A percentile compares a stretch with the other conserved stretches of the same genome.
Conservation (phyloP, 2,888 invertebrate species). For the Perithous albicinctus region DNA sequence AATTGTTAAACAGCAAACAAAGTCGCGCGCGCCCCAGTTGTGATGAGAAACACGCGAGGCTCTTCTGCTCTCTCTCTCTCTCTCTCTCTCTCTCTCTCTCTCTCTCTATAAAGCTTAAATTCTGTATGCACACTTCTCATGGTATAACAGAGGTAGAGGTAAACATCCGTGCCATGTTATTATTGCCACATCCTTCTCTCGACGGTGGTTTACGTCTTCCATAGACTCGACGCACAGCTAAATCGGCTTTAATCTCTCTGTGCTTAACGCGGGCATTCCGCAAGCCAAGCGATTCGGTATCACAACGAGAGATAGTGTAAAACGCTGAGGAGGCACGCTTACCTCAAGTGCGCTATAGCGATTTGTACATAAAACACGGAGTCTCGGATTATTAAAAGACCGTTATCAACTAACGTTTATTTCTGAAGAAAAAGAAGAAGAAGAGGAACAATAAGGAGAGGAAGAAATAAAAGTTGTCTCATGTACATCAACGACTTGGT, state of each 20-base stretch:
- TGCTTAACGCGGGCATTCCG: not conserved
- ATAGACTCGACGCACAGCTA: not conserved
- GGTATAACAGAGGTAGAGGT: constrained; percentile 14
- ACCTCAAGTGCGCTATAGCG: not conserved
- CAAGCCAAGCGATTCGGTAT: not conserved
- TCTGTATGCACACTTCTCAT: constrained; percentile 4
- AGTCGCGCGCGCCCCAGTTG: constrained; percentile 50
- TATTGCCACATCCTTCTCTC: not conserved
- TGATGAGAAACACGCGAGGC: constrained; percentile 52
- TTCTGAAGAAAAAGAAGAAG: not conserved
- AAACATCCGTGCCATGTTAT: constrained; percentile 45
- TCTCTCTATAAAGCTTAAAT: constrained; percentile 9
- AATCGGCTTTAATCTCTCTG: constrained; percentile 19
- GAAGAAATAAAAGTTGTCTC: not conserved
- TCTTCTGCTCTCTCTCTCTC: no score
- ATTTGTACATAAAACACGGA: not conserved
- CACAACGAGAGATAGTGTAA: not conserved
- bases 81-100: no score
- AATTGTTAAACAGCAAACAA: constrained; percentile 55
- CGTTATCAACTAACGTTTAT: constrained; percentile 15
- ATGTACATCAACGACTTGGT: not conserved
- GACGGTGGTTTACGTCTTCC: not conserved
- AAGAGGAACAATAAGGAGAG: no score
- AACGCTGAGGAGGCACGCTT: not conserved
- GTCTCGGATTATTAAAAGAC: not conserved